A percentile compares a stretch with the other conserved stretches of the same genome.
Evolutionary conservation across 2,888 invertebrate species (phyloP).

Genomic region (Lacanobia wlatinum): DNA sequence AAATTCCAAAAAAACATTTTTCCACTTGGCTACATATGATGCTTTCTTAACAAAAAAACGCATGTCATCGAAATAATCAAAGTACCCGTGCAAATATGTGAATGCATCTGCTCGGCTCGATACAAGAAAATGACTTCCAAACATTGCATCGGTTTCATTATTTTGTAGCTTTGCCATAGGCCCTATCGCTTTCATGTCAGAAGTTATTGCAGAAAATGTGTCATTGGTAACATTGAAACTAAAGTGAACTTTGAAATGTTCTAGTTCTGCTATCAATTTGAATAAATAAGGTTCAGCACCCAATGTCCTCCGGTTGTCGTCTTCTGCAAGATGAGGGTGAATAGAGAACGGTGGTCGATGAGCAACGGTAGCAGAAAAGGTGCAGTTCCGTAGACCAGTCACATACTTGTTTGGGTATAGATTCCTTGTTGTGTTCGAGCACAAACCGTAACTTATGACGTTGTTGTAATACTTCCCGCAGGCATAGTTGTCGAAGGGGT

Average conservation of each 20-base stretch:
- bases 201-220: constrained; percentile 7
- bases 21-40: constrained; percentile 7
- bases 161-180: constrained; percentile 43
- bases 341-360: constrained; percentile 53
- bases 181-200: constrained; percentile 36
- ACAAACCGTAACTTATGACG: constrained; percentile 74
- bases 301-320: constrained; percentile 7
- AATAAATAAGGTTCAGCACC: constrained; percentile 61
- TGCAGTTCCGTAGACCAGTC: constrained; percentile 75
- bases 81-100: constrained; percentile 47
- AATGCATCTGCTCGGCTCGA: constrained; percentile 36
- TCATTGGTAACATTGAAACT: constrained; percentile 31
- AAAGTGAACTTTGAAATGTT: constrained; percentile 53
- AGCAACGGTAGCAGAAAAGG: constrained; percentile 66
- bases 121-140: constrained; percentile 40
- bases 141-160: constrained; percentile 50
- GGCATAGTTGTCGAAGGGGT: constrained; percentile 77
- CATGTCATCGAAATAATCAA: constrained; percentile 54
- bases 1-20: constrained; percentile 11
- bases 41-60: constrained; percentile 43
- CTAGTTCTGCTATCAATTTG: constrained; percentile 45
- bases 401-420: constrained; percentile 70
- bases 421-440: constrained; percentile 56
- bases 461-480: constrained; percentile 76
- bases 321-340: constrained; percentile 36